These are phyloP conservation scores for Apteryx owenii DNA, from an alignment of 2,113 vertebrate species.

Conservation along the genomic window DNA sequence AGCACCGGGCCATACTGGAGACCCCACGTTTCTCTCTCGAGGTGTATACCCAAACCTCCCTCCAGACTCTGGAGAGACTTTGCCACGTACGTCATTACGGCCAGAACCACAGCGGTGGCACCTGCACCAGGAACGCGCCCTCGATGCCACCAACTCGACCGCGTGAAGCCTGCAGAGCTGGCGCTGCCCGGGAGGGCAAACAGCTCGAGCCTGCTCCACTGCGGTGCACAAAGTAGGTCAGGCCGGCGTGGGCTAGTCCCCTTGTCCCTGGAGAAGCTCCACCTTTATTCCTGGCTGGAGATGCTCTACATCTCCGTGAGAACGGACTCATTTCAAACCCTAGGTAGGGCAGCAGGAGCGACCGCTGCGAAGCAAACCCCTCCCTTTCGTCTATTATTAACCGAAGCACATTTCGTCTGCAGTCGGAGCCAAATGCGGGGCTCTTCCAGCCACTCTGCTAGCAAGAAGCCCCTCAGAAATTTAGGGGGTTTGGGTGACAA, in stretches of 20 bases:
- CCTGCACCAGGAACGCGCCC: not conserved
- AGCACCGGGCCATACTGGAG: not conserved
- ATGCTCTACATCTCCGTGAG: accelerated
- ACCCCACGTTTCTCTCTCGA: accelerated
- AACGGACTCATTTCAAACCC: not conserved
- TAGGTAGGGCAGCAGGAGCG: not conserved
- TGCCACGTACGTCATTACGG: accelerated
- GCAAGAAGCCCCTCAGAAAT: not conserved
- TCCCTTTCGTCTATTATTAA: not conserved
- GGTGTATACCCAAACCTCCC: accelerated
- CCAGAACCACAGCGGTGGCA: not conserved
- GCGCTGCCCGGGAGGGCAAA: not conserved
- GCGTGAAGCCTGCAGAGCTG: not conserved
- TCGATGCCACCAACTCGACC: not conserved
- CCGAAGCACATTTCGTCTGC: accelerated
- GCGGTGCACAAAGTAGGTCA: not conserved
- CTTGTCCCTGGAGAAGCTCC: accelerated
- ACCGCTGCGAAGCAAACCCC: no score
- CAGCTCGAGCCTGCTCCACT: no score
- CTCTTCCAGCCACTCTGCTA: not conserved
- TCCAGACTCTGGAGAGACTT: accelerated
- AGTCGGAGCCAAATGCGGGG: not conserved
- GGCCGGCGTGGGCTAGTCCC: not conserved
- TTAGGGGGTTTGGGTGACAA: not conserved
- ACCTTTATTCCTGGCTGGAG: accelerated